Base-by-base conservation (phyloP, 1,140 invertebrate species). In the Sinonovacula constricta region DNA sequence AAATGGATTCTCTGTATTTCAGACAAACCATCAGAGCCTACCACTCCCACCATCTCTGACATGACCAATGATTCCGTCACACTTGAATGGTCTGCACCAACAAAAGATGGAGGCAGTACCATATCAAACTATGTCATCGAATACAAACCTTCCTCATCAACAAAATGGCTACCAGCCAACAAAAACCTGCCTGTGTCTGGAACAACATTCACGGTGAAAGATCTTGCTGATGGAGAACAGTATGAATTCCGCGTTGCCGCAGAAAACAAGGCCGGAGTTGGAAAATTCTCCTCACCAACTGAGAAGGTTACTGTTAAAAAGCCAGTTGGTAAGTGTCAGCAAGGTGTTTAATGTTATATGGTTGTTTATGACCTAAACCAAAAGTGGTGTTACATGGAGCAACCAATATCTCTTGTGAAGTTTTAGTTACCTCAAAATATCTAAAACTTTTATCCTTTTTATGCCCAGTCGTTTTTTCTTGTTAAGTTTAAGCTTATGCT, bases 111-210 rank as follows among this genome's bases (percentile, higher is more conserved):
- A 15, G 97, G 97, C 53, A 96, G 96, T 30, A 95, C 96, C 34
- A 97, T 99, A 88, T 96, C 96, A 84, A 97, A 97, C 87, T 99
- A 99, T 85, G 94, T 99, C 59, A 95, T 99, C 82, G 98, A 99
- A 88, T 98, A 97, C 92, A 94, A 97, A 79, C 97, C 99, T 89
- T 83, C 86, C 53, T 94, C 96, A 72, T 97, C 97, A 34, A 86
- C 77, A 18, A 88, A 85, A 67, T 91, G 90, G 91, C 68, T 85
- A 22, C 70, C 76, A 34, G 84, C 82, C 39, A 85, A 80, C 59
- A 78, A 85, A 59, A 96, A 97, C 88, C 94, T 97, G 62, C 96
- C 97, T 28, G 82, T 89, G 12, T 79, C 87, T 33, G 87, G 87
- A 2, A 87, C 83, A 18, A 85, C 56, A 12, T 89, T 85, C 60